Base-by-base conservation (phyloP, 2,888 invertebrate genomes). In the Laspeyria flexula region DNA sequence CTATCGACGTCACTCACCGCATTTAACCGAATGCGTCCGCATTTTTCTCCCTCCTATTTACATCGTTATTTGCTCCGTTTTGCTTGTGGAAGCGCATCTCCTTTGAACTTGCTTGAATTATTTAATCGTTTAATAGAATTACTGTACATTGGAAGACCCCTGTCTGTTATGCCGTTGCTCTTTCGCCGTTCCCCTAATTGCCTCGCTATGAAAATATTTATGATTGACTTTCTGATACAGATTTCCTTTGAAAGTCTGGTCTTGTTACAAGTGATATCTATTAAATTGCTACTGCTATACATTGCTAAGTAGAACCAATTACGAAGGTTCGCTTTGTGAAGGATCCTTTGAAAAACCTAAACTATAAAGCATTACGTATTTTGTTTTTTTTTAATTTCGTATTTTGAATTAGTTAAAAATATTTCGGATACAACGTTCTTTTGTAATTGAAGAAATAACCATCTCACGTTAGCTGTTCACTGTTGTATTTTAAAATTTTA, bases 121-220 rank as follows among this genome's bases (percentile, higher is more conserved):
- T 90, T 90, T 89, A 91, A 90, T 89, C 86, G 83, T 89, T 87
- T 90, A 90, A 91, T 89, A 88, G 86, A 90, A 91, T 90, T 86
- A 90, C 85, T 77, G 77, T 77, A 73, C 78, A 81, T 72, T 79
- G 77, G 76, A 68, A 70, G 53, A 62, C 74, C 79, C 85, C 85
- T 85, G 86, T 88, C 86, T 83, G 77, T 84, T 80, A 79, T 79
- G 75, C 73, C 71, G 78, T 76, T 44, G 42, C 48, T 75, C 73
- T 40, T 29, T 43, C 31, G 74, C 65, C 58, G 67, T 65, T 69
- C 76, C 79, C 77, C 73, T 90, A 88, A 90, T 90, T 90, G 87
- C 83, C 73, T 83, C 49, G 75, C 75, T 82, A 78, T 79, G 75
- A 79, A 81, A 85, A 84, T 85, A 85, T 86, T 86, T 83, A 75